These are phyloP conservation scores for Bombus pyrosoma DNA, from an alignment of 1,140 invertebrate genomes.

Conservation along the genomic window DNA sequence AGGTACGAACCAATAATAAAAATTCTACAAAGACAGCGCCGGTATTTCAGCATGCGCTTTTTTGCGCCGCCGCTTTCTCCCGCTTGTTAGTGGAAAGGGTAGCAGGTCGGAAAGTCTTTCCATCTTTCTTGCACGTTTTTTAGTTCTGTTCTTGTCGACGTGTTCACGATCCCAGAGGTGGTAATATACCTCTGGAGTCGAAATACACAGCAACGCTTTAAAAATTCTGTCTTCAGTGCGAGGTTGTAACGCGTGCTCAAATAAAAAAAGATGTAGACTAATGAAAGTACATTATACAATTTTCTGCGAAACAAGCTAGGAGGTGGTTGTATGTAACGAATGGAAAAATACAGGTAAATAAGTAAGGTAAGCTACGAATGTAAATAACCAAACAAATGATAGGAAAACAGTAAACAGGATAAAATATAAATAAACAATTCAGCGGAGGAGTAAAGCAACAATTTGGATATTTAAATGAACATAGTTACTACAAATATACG, in stretches of 20 bases:
- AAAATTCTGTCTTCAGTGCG: constrained; percentile 21
- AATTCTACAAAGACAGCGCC: constrained; percentile 51
- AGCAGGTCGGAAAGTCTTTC: constrained; percentile 42
- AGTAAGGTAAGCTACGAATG: background rate
- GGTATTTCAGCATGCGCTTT: constrained; percentile 38
- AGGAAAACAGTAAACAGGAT: too few relatives aligned
- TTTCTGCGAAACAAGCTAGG: background rate
- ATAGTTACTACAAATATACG: too few relatives aligned
- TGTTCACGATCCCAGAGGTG: background rate
- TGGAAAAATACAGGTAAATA: background rate
- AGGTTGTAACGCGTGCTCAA: background rate
- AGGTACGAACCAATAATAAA: constrained; percentile 59
- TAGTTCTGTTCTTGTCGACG: background rate
- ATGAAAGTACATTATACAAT: background rate
- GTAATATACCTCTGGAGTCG: constrained; percentile 21
- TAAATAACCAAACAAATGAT: background rate
- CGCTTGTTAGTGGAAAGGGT: constrained; percentile 1
- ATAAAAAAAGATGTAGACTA: background rate
- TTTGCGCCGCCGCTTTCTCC: background rate
- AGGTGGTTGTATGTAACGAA: background rate
- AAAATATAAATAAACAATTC: too few relatives aligned
- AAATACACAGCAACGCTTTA: constrained; percentile 34
- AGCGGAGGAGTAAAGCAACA: too few relatives aligned
- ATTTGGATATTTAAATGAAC: too few relatives aligned
- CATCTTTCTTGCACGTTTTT: background rate